Evolutionary conservation across 2,888 invertebrate species (phyloP).

Genomic region (Parnassius smintheus): DNA sequence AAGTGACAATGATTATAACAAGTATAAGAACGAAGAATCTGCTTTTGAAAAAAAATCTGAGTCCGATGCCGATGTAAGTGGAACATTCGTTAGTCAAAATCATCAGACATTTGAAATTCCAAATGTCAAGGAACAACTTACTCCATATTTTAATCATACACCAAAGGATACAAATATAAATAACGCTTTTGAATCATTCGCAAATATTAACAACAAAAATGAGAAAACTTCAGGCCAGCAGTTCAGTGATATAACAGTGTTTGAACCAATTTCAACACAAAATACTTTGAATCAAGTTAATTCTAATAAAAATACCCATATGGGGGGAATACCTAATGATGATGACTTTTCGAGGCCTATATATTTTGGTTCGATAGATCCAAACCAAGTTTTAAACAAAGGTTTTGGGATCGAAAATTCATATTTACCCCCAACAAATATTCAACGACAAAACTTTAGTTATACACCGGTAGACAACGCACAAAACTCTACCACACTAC

Average conservation of each 20-base stretch:
- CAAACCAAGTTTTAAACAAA: conserved; percentile 6
- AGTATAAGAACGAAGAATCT: conserved; percentile 52
- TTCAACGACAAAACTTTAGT: neutral
- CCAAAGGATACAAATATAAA: conserved; percentile 1
- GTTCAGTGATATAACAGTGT: neutral
- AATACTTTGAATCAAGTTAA: neutral
- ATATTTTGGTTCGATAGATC: conserved; percentile 8
- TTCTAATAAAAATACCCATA: neutral
- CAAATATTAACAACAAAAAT: neutral
- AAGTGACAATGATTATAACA: conserved; percentile 44
- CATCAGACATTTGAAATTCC: conserved; percentile 44
- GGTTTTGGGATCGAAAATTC: conserved; percentile 17
- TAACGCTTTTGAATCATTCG: conserved; percentile 5
- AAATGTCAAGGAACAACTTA: conserved; percentile 31
- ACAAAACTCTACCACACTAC: neutral
- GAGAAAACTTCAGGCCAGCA: too few species aligned
- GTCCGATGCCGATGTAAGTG: conserved; percentile 45
- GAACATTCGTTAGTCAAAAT: conserved; percentile 53
- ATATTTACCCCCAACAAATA: conserved; percentile 18
- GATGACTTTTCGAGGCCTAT: conserved; percentile 23
- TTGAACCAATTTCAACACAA: neutral
- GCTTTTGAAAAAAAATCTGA: conserved; percentile 50
- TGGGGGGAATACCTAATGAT: neutral
- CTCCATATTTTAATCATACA: conserved; percentile 9
- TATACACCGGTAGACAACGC: neutral